Conservation (phyloP, 2,888 invertebrate genomes). For the Sclerodermus sp. region DNA sequence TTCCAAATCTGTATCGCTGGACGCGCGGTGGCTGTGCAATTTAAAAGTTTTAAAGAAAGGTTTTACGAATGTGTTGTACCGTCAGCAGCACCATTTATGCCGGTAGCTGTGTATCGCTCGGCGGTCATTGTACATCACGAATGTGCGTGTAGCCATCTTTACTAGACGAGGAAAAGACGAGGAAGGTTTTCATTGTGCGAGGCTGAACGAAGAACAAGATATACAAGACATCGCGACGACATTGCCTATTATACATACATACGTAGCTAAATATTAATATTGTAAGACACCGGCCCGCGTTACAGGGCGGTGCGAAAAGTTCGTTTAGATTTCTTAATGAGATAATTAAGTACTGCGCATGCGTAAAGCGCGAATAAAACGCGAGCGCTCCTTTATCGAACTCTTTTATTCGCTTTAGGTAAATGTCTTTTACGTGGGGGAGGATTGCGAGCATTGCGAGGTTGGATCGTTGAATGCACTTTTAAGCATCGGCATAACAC, state of each 20-base stretch:
- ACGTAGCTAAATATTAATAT: slow-evolving; percentile 8
- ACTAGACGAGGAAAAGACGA: background rate
- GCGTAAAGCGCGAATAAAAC: slow-evolving; percentile 2
- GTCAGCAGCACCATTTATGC: no score
- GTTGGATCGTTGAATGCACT: no score
- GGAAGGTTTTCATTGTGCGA: background rate
- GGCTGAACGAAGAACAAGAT: slow-evolving; percentile 6
- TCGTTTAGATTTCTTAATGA: slow-evolving; percentile 15
- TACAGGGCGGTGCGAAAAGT: background rate
- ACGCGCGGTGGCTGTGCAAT: no score
- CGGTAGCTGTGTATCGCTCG: no score
- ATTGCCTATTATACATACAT: slow-evolving; percentile 20
- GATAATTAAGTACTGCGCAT: slow-evolving; percentile 7
- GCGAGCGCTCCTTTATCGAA: slow-evolving; percentile 1
- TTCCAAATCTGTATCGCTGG: no score
- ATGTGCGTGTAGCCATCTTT: background rate
- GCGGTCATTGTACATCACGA: background rate
- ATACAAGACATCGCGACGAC: slow-evolving; percentile 17
- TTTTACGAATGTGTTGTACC: no score
- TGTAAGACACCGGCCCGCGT: slow-evolving; percentile 1
- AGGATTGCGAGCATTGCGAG: no score
- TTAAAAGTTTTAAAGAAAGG: no score
- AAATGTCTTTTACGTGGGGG: background rate
- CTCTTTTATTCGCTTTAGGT: slow-evolving; percentile 9
- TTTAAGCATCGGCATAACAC: no score